These are phyloP conservation scores for Eristalis pertinax DNA, from an alignment of 2,888 invertebrate species.

Conservation along the genomic window DNA sequence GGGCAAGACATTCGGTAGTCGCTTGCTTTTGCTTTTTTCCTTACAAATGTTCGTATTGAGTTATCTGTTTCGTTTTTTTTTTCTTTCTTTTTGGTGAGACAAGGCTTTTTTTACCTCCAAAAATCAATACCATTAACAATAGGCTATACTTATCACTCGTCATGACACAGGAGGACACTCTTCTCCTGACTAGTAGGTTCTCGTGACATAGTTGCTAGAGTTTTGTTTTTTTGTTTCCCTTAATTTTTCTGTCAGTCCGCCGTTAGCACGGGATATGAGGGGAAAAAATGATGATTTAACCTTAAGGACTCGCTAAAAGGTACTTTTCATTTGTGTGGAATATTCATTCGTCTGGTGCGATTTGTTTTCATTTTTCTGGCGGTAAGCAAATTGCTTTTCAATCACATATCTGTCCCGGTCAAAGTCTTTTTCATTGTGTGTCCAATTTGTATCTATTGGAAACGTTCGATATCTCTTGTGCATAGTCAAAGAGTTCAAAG, in stretches of 20 bases:
- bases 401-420: slow-evolving; percentile 65
- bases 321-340: slow-evolving; percentile 28
- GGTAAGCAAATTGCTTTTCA: slow-evolving; percentile 35
- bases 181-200: slow-evolving; percentile 52
- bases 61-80: slow-evolving; percentile 13
- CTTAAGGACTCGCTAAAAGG: slow-evolving; percentile 33
- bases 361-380: slow-evolving; percentile 23
- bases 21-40: neutral
- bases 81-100: slow-evolving; percentile 8
- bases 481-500: neutral
- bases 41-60: slow-evolving; percentile 23
- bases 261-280: slow-evolving; percentile 28
- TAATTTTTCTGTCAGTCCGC: neutral
- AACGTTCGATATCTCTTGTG: slow-evolving; percentile 9
- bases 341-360: neutral
- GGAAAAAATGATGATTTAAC: slow-evolving; percentile 7
- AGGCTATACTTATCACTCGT: slow-evolving; percentile 66
- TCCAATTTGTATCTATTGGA: slow-evolving; percentile 41
- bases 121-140: slow-evolving; percentile 70
- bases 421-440: slow-evolving; percentile 56
- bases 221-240: slow-evolving; percentile 16
- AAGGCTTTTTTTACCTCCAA: slow-evolving; percentile 28
- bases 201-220: slow-evolving; percentile 61
- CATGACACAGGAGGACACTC: slow-evolving; percentile 48
- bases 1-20: neutral